A percentile compares a stretch with the other conserved stretches of the same genome.
Conservation (phyloP, 1,140 invertebrate species). For the Euschistus heros region DNA sequence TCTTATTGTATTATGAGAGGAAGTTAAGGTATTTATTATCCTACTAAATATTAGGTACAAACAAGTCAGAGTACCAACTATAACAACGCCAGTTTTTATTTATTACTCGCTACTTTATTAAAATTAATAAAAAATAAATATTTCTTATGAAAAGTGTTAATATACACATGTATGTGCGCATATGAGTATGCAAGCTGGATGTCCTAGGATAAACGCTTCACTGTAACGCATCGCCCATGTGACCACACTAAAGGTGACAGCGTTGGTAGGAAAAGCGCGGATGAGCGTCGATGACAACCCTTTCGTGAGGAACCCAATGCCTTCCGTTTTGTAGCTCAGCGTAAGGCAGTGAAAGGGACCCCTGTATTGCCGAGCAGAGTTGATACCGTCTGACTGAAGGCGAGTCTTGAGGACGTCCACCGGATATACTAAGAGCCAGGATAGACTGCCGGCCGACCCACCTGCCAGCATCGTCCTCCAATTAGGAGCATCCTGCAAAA, state of each 20-base stretch:
- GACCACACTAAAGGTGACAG: conserved; percentile 77
- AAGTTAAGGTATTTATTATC: no score
- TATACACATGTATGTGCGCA: no score
- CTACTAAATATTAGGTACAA: no score
- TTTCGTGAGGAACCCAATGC: conserved; percentile 50
- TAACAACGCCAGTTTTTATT: no score
- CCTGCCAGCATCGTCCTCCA: conserved; percentile 59
- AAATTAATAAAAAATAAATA: no score
- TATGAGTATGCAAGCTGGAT: no score
- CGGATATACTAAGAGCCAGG: conserved; percentile 79
- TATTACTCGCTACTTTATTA: no score
- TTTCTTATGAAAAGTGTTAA: no score
- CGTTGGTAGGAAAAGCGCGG: conserved; percentile 83
- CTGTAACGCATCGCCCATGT: conserved; percentile 52
- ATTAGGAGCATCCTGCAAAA: conserved; percentile 32
- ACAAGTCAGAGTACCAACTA: no score
- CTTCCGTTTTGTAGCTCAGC: conserved; percentile 56
- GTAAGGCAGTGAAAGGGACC: conserved; percentile 58
- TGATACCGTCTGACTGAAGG: conserved; percentile 61
- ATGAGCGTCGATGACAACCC: conserved; percentile 66
- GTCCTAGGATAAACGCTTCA: neutral
- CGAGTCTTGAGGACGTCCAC: conserved; percentile 83
- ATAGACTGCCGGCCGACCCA: conserved; percentile 67
- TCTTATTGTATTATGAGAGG: no score
- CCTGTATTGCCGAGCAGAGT: conserved; percentile 43